Evolutionary conservation across 2,113 vertebrate species (phyloP), one percentile per base, ranked within the genome.

Genomic region (Triplophysa rosa): DNA sequence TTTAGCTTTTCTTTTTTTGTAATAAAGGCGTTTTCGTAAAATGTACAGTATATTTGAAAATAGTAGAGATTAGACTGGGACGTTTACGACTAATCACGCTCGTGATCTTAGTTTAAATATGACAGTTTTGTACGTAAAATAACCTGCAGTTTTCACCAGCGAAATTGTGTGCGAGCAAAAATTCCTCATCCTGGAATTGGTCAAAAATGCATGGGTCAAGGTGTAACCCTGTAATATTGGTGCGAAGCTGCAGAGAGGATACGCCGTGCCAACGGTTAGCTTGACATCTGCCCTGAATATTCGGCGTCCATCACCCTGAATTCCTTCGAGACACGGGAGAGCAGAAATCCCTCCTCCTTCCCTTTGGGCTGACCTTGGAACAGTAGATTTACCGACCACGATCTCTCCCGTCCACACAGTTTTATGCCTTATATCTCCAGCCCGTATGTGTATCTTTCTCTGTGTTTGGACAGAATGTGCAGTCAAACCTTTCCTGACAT

Each of bases 401-500:
- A n/a, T 1, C 52, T 1, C 52, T 40, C 40, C 49, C 9, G 61
- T 66, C 80, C 54, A 14, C 16, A 47, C 63, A 24, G 11, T 0
- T 77, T 73, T 75, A 77, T 87, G 70, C 72, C 69, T 56, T 52
- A 69, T 58, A 52, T 59, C 69, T 59, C n/a, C 73, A 42, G 68
- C 82, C 77, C 67, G 16, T 59, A 21, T 64, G 45, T 9, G 59
- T 82, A 71, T 89, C 86, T 88, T 90, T 90, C 77, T 52, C 14
- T 40, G 17, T 0, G 42, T 67, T 74, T 78, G 78, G 85, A 89
- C 84, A 83, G 89, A 87, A 82, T 86, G 79, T 66, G 85, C 78
- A 89, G 83, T 37, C 80, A 66, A 24, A 58, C 81, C 33, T 76
- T 88, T 91, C 91, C 90, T 90, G 59, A 84, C 88, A 88, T 93